These are phyloP conservation scores for Whitmania pigra DNA, from an alignment of 1,140 invertebrate genomes.

Conservation along the genomic window DNA sequence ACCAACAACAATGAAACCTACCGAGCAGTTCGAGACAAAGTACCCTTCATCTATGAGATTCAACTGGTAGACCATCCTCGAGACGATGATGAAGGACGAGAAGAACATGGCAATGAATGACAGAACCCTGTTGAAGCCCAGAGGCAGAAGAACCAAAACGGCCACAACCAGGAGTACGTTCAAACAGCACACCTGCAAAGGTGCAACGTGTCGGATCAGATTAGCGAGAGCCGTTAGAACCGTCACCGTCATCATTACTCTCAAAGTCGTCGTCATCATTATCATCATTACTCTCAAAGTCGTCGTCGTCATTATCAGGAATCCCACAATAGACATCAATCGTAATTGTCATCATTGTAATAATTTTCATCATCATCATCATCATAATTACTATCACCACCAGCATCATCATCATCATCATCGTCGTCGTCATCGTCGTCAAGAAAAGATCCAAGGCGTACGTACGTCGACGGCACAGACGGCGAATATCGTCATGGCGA, in stretches of 20 bases:
- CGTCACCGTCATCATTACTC: no score
- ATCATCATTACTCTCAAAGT: neutral
- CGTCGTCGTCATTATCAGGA: neutral
- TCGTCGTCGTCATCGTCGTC: neutral
- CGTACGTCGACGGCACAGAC: conserved; percentile 16
- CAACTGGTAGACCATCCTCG: conserved; percentile 18
- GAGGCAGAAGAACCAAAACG: neutral
- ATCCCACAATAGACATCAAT: neutral
- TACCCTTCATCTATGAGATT: neutral
- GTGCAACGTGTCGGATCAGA: no score
- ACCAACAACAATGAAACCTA: neutral
- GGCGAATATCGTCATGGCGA: conserved; percentile 14
- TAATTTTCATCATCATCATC: neutral
- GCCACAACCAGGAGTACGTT: conserved; percentile 2
- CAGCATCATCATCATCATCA: conserved; percentile 5
- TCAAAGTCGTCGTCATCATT: neutral
- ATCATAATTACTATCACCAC: neutral
- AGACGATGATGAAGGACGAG: conserved; percentile 14
- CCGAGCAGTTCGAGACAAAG: neutral
- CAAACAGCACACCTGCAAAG: neutral
- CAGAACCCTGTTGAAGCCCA: neutral
- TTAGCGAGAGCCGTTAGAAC: no score
- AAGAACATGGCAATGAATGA: conserved; percentile 15
- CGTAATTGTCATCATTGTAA: neutral
- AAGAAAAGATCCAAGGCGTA: neutral